phyloP scores from a whole-genome alignment of 2,797 vertebrate species.

The Catharus ustulatus region DNA sequence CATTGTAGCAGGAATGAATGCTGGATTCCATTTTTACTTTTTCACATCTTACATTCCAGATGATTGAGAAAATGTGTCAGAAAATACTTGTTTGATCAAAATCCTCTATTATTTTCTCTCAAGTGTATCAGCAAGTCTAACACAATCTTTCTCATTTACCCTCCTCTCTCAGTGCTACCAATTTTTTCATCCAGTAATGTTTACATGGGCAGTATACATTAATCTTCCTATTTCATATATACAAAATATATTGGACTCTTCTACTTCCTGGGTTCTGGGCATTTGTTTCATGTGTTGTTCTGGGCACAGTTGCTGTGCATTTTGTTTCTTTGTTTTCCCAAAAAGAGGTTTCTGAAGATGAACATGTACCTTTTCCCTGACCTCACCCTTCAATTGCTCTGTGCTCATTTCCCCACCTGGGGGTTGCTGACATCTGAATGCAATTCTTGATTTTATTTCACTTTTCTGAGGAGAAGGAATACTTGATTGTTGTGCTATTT shows the following conservation, averaged over 20 bases:
- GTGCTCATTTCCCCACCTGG: not conserved
- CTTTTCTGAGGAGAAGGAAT: not conserved
- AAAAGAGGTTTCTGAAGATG: not conserved
- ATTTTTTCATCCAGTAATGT: not conserved
- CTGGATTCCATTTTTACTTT: not conserved
- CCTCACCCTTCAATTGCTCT: not conserved
- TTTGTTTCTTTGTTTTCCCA: not conserved
- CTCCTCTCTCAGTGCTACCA: not conserved
- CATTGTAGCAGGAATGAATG: fast-evolving
- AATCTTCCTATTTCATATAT: not conserved
- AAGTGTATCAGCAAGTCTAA: not conserved
- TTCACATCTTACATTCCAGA: not conserved
- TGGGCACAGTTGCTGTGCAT: not conserved
- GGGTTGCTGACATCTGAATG: not conserved
- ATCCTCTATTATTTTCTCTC: not conserved
- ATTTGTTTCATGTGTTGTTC: not conserved
- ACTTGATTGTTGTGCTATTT: slow-evolving; percentile 4
- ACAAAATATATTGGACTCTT: not conserved
- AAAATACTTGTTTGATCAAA: not conserved
- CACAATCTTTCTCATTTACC: not conserved
- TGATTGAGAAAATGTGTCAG: not conserved
- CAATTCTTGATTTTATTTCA: not conserved
- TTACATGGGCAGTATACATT: not conserved
- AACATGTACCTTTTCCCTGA: not conserved
- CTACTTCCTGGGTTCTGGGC: not conserved